Evolutionary conservation across 2,797 vertebrate genomes (phyloP).

Genomic region (Ficedula albicollis): DNA sequence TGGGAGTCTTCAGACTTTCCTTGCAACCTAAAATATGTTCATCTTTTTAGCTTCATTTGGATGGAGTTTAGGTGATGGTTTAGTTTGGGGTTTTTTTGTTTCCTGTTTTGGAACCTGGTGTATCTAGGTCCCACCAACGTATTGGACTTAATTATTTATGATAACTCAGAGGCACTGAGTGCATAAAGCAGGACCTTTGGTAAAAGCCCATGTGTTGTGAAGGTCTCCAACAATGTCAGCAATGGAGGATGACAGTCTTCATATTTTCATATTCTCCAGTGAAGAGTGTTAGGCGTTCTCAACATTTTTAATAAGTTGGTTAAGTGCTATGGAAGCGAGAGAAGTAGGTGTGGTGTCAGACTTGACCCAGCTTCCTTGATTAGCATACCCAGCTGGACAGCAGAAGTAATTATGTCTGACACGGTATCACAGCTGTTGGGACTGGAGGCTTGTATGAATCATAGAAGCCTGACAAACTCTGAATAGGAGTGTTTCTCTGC

Average conservation of each 20-base stretch:
- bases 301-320: not conserved
- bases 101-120: not conserved
- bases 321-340: not conserved
- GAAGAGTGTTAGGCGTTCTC: not conserved
- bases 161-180: not conserved
- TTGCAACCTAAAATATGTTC: not conserved
- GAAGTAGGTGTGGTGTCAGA: not conserved
- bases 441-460: not conserved
- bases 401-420: not conserved
- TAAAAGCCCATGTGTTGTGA: not conserved
- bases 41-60: not conserved
- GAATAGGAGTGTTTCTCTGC: not conserved
- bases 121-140: not conserved
- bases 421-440: not conserved
- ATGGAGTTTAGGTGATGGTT: not conserved
- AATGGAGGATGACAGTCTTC: not conserved
- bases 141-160: not conserved
- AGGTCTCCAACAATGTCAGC: not conserved
- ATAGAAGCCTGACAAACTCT: not conserved
- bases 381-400: not conserved
- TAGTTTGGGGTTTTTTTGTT: not conserved
- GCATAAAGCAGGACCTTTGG: not conserved
- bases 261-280: not conserved
- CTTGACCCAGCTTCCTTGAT: conserved; percentile 1
- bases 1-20: not conserved